Evolutionary conservation across 2,888 invertebrate species (phyloP), one percentile per base, ranked within the genome.

Genomic region (Anodontia alba): DNA sequence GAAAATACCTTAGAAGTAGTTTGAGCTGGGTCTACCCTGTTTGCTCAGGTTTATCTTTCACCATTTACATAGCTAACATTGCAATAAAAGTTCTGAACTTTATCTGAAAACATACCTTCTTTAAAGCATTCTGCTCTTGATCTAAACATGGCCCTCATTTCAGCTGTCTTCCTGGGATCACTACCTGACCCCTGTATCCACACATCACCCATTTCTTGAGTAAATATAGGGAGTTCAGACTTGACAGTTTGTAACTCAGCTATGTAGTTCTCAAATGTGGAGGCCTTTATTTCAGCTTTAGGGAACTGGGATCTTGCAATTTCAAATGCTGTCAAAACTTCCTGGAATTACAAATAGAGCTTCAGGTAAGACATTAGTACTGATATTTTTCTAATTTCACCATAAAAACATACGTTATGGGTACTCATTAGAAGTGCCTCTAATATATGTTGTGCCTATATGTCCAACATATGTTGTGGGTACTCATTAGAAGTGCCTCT

Each of bases 161-260:
- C 87, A 0, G 93, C 92, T 15, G 89, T 87, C 71, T 93, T 93
- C 51, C 90, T 79, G 12, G 93, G 93, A 76, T 93, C 93, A 46
- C 91, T 91, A 0, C 89, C 89, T 17, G 89, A 86, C 43, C 93
- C 93, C 71, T 91, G 91, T 31, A 93, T 93, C 93, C 93, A 93
- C 0, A 91, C 92, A 83, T 93, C 93, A 0, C 93, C 93, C 38
- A 93, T 87, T 77, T 92, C 91, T 72, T 88, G 84, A 5, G 82
- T 84, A 26, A 92, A 81, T 36, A 90, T 80, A 20, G 91, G 91
- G 8, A 91, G 77, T 51, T 83, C 68, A 20, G 81, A 76, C 62
- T 87, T 83, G 43, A 90, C 77, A 17, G 85, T 77, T 36, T 84
- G 72, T 26, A 89, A 69, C 26, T 80, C 80, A 8, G 75, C 83